Conservation (phyloP, 2,888 invertebrate genomes). For the Odontocolon sp. region DNA sequence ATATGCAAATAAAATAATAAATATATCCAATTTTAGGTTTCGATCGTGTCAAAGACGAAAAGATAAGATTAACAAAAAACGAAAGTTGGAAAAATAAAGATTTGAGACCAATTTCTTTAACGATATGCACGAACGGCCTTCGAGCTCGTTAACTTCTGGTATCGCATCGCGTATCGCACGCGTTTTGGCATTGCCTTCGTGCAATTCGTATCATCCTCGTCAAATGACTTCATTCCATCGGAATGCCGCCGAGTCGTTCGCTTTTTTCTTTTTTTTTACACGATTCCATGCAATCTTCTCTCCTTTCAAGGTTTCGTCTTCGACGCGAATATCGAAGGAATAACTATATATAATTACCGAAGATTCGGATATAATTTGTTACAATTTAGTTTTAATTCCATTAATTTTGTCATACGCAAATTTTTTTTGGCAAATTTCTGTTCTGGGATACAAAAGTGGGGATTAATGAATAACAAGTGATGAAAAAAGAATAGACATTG, state of each 20-base stretch:
- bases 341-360: too few relatives aligned
- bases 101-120: background rate
- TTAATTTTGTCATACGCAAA: background rate
- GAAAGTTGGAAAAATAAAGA: background rate
- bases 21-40: background rate
- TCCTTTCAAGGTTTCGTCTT: background rate
- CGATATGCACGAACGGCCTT: background rate
- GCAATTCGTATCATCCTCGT: constrained; percentile 53
- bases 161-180: background rate
- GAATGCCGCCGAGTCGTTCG: constrained; percentile 67
- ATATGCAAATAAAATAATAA: background rate
- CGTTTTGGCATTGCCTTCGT: constrained; percentile 7
- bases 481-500: too few relatives aligned
- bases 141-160: background rate
- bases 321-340: background rate
- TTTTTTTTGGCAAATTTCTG: background rate
- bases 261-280: constrained; percentile 38
- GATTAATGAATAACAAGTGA: constrained; percentile 6
- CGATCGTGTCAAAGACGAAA: background rate
- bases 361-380: background rate
- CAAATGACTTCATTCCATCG: constrained; percentile 67
- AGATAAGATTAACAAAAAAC: background rate
- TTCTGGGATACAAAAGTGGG: too few relatives aligned
- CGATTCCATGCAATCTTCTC: constrained; percentile 28
- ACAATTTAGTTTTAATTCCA: background rate